Evolutionary conservation across 2,113 vertebrate species (phyloP), one percentile per base, ranked within the genome.

Genomic region (Nesospiza acunhae): DNA sequence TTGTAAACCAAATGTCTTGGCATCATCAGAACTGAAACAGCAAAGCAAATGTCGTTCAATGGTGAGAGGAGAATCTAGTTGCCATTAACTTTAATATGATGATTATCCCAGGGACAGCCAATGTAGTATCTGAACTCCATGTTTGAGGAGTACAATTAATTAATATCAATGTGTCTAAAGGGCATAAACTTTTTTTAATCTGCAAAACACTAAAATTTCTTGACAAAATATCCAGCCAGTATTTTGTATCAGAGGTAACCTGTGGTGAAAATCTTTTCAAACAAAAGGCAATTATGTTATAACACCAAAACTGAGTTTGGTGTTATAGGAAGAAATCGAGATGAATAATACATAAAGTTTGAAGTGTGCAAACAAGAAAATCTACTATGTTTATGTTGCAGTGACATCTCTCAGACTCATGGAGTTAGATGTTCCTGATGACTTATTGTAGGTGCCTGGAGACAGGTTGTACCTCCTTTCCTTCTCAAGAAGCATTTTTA

Each of bases 401-500:
- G 7, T 37, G 49, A 76, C 0, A 0, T 76, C 31, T n/a, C 15
- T 85, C 21, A 49, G 33, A 49, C 22, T 66, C 44, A 33, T 11
- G 12, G 41, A 58, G 35, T 62, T 73, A 64, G 23, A 82, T 9
- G 1, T 46, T 78, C n/a, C 35, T 56, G 19, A 39, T 87, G 58
- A 60, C 6, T 47, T 89, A 39, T 0, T 60, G 49, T 31, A 79
- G 67, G n/a, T 73, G 27, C 5, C 58, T 85, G 47, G 41, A 83
- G 28, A 53, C 16, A 62, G 53, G 7, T 28, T 87, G 41, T 22
- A 64, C 6, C 44, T 73, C 0, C 0, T 76, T 91, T 83, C 58
- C 26, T 75, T 66, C 49, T 66, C 46, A 62, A 16, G 41, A 72
- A 73, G n/a, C 4, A 14, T 62, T 77, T 72, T 56, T 23, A 15